Percentiles rank a stretch among this genome's conserved stretches.
These are phyloP conservation scores for Choristoneura rosaceana DNA, from an alignment of 2,888 invertebrate species.

Conservation along the genomic window DNA sequence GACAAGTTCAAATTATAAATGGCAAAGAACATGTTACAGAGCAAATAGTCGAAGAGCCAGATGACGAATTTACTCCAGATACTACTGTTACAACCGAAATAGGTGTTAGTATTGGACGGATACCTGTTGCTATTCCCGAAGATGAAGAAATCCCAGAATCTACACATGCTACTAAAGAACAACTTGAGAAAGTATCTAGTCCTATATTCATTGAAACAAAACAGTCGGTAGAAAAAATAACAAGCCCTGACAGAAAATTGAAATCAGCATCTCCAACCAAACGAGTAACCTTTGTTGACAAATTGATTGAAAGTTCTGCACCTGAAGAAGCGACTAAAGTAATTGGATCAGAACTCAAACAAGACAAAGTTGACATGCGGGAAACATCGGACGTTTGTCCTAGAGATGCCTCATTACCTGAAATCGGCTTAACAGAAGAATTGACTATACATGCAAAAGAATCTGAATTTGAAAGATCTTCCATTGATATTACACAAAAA, in stretches of 20 bases:
- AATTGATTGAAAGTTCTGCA: slow-evolving; percentile 30
- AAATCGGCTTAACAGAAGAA: not conserved
- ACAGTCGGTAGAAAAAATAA: slow-evolving; percentile 6
- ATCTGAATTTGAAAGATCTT: not conserved
- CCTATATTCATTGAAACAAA: slow-evolving; percentile 4
- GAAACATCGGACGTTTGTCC: not conserved
- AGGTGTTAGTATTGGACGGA: slow-evolving; percentile 56
- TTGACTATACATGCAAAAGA: not conserved
- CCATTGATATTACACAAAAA: not conserved
- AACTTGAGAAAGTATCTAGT: slow-evolving; percentile 8
- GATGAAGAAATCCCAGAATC: slow-evolving; percentile 18
- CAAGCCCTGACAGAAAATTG: slow-evolving; percentile 31
- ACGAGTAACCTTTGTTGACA: slow-evolving; percentile 42
- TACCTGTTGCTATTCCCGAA: slow-evolving; percentile 39
- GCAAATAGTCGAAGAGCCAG: slow-evolving; percentile 49
- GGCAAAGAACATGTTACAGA: slow-evolving; percentile 52
- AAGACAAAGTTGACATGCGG: slow-evolving; percentile 13
- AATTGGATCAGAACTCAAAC: slow-evolving; percentile 23
- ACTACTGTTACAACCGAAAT: slow-evolving; percentile 64
- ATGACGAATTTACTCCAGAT: slow-evolving; percentile 72
- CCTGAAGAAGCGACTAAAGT: slow-evolving; percentile 27
- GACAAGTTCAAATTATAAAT: slow-evolving; percentile 47
- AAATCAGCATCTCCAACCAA: slow-evolving; percentile 42
- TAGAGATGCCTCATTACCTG: not conserved
- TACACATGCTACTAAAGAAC: not conserved